phyloP scores from a whole-genome alignment of 2,888 invertebrate genomes.

The Harpalus rufipes region DNA sequence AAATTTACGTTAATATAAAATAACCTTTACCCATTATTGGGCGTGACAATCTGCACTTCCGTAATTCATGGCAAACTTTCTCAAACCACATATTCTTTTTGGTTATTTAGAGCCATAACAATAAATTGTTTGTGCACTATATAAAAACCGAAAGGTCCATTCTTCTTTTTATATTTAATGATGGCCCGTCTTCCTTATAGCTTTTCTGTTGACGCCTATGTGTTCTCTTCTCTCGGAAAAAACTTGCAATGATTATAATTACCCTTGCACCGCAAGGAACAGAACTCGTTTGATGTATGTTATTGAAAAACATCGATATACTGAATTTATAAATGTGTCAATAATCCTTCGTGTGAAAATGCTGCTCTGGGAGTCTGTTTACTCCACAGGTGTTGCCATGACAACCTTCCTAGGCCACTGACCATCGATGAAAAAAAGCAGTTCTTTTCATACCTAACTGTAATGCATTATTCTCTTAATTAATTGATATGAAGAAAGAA shows the following conservation, averaged over 20 bases:
- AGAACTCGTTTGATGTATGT: constrained; percentile 47
- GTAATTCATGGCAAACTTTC: not conserved
- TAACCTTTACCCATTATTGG: not conserved
- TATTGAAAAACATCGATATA: constrained; percentile 52
- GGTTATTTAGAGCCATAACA: not conserved
- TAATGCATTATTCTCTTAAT: constrained; percentile 40
- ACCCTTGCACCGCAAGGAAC: not conserved
- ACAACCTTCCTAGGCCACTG: constrained; percentile 33
- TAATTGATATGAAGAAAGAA: not conserved
- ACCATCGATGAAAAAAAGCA: not conserved
- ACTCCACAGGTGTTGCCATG: not conserved
- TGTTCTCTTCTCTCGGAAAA: constrained; percentile 15
- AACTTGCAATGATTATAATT: constrained; percentile 49
- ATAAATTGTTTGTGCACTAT: not conserved
- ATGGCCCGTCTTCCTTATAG: not conserved
- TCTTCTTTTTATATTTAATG: not conserved
- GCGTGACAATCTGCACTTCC: not conserved
- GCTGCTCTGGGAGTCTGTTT: constrained; percentile 4
- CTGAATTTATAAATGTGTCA: constrained; percentile 57
- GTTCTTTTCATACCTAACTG: constrained; percentile 30
- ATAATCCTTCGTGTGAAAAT: constrained; percentile 52
- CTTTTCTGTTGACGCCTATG: not conserved
- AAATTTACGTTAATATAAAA: no score
- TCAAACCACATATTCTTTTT: not conserved
- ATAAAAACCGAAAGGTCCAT: not conserved